Percentiles rank a stretch among this genome's conserved stretches.
These are phyloP conservation scores for Hipparchia sbordonii DNA, from an alignment of 2,888 invertebrate genomes.

Conservation along the genomic window DNA sequence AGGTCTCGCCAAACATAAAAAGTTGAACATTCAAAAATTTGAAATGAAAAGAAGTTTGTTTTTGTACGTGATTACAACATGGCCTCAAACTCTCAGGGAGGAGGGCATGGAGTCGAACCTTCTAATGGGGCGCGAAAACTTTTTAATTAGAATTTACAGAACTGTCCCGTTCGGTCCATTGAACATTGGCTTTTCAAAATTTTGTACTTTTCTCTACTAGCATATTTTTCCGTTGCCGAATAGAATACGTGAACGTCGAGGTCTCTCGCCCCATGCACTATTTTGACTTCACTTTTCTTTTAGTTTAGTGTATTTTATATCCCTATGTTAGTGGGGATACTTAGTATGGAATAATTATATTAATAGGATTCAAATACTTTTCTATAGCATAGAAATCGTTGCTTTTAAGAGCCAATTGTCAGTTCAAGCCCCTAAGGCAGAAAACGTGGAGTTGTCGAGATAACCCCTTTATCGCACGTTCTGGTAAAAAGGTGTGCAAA, in stretches of 20 bases:
- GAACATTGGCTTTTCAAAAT: conserved; percentile 18
- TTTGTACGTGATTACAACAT: conserved; percentile 25
- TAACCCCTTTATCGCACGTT: not conserved
- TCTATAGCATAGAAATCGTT: not conserved
- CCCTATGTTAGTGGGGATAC: too few species aligned
- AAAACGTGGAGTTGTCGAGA: not conserved
- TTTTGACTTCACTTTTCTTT: too few species aligned
- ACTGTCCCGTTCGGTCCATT: conserved; percentile 15
- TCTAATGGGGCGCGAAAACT: conserved; percentile 39
- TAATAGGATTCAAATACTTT: too few species aligned
- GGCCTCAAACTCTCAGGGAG: conserved; percentile 19
- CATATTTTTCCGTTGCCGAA: not conserved
- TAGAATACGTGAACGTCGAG: too few species aligned
- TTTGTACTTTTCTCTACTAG: not conserved
- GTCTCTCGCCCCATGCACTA: too few species aligned
- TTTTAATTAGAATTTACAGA: conserved; percentile 44
- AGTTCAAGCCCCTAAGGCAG: too few species aligned
- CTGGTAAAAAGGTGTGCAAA: not conserved
- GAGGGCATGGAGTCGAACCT: conserved; percentile 23
- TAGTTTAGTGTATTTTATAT: too few species aligned
- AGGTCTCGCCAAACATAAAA: not conserved
- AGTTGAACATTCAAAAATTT: too few species aligned
- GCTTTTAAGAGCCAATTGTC: not conserved
- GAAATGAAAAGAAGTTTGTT: conserved; percentile 19
- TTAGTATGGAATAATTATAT: too few species aligned